A percentile compares a stretch with the other conserved stretches of the same genome.
Evolutionary conservation across 2,888 invertebrate species (phyloP).

Genomic region (Lottia gigantea): DNA sequence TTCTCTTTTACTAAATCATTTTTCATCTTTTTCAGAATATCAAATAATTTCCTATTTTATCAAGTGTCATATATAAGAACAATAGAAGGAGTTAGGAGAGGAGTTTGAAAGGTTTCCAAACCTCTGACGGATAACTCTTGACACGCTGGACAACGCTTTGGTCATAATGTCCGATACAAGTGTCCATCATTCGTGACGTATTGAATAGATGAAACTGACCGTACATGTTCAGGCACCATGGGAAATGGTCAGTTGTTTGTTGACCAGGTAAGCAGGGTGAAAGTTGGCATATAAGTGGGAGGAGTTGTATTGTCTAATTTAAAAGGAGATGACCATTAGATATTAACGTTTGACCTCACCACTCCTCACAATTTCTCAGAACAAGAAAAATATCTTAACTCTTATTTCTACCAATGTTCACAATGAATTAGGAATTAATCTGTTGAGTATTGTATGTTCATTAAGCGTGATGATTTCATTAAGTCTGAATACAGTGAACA

Average conservation of each 20-base stretch:
- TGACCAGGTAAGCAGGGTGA: slow-evolving; percentile 1
- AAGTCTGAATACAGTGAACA: not conserved
- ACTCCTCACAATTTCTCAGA: not conserved
- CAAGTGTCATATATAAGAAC: slow-evolving; percentile 10
- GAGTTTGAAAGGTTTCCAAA: slow-evolving; percentile 6
- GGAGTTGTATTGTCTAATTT: not conserved
- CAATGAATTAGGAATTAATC: not conserved
- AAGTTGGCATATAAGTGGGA: slow-evolving; percentile 2
- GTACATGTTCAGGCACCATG: not conserved
- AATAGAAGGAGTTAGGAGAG: not conserved
- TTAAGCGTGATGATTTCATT: slow-evolving; percentile 4
- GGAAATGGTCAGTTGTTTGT: slow-evolving; percentile 8
- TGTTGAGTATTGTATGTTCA: not conserved
- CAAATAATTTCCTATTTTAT: slow-evolving; percentile 1
- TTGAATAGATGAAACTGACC: slow-evolving; percentile 8
- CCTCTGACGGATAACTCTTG: slow-evolving; percentile 10
- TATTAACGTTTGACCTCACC: slow-evolving; percentile 9
- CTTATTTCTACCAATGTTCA: not conserved
- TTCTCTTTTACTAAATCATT: slow-evolving; percentile 1
- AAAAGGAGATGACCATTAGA: not conserved
- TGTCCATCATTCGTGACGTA: slow-evolving; percentile 9
- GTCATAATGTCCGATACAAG: slow-evolving; percentile 10
- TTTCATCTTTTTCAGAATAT: not conserved
- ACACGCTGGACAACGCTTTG: slow-evolving; percentile 10
- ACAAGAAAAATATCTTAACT: slow-evolving; percentile 1